Percentiles rank a stretch among this genome's conserved stretches.
These are phyloP conservation scores for Hyposoter dolosus DNA, from an alignment of 2,888 invertebrate genomes.

Conservation along the genomic window DNA sequence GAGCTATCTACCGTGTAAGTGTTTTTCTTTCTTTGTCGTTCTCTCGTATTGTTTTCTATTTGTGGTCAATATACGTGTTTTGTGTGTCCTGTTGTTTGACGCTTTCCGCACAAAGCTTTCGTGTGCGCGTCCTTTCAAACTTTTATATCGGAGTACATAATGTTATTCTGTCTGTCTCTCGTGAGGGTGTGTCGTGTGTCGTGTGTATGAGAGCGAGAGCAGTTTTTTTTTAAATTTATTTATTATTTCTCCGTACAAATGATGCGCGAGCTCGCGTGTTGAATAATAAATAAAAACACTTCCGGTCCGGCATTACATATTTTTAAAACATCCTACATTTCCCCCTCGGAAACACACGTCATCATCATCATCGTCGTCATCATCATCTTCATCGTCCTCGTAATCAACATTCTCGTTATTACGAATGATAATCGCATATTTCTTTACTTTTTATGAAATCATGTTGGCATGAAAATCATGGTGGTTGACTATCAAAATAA, in stretches of 20 bases:
- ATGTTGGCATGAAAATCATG: background rate
- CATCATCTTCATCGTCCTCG: slow-evolving; percentile 1
- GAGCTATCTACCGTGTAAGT: slow-evolving; percentile 82
- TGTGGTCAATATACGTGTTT: background rate
- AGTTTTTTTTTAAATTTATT: slow-evolving; percentile 42
- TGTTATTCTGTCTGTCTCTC: background rate
- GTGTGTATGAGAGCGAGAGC: slow-evolving; percentile 26
- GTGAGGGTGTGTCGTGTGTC: slow-evolving; percentile 24
- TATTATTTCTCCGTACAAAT: slow-evolving; percentile 36
- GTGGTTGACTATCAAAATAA: background rate
- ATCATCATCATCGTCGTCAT: slow-evolving; percentile 17
- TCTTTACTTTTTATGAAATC: background rate
- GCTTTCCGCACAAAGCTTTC: background rate
- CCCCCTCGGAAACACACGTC: slow-evolving; percentile 10
- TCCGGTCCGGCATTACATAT: slow-evolving; percentile 71
- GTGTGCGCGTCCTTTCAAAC: background rate
- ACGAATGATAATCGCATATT: background rate
- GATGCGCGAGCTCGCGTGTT: slow-evolving; percentile 68
- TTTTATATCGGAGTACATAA: slow-evolving; percentile 5
- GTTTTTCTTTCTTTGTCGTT: slow-evolving; percentile 57
- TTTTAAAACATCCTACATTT: slow-evolving; percentile 64
- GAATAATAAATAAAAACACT: slow-evolving; percentile 78
- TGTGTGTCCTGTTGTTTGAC: slow-evolving; percentile 7
- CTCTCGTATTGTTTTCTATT: slow-evolving; percentile 48
- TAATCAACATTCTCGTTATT: background rate